Conservation (phyloP, 2,113 vertebrate genomes). For the Hemichromis elongatus region DNA sequence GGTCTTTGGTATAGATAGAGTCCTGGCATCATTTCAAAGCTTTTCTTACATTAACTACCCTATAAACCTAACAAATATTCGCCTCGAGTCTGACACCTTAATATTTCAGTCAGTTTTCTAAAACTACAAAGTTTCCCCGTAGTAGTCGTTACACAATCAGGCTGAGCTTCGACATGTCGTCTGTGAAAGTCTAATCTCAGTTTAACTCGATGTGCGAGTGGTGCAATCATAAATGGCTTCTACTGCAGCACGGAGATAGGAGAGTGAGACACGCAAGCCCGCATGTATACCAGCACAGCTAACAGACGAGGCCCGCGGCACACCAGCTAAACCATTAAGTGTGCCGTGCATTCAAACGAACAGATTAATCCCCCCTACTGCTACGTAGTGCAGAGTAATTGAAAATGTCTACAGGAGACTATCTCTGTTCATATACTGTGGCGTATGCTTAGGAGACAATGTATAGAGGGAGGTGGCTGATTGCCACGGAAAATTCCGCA, state of each 20-base stretch:
- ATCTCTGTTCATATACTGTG: conserved; percentile 49
- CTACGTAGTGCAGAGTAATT: conserved; percentile 62
- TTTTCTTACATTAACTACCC: background rate
- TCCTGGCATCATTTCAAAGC: background rate
- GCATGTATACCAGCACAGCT: conserved; percentile 46
- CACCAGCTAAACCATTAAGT: conserved; percentile 67
- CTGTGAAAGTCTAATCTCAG: conserved; percentile 32
- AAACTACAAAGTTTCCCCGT: background rate
- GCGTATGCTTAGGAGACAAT: conserved; percentile 30
- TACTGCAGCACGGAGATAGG: conserved; percentile 10
- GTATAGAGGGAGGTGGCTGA: conserved; percentile 33
- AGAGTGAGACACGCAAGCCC: conserved; percentile 38
- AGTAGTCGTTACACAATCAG: conserved; percentile 20
- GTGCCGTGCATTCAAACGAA: conserved; percentile 69
- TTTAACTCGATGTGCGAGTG: conserved; percentile 24
- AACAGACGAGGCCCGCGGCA: conserved; percentile 56
- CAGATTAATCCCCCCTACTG: conserved; percentile 64
- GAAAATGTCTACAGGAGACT: conserved; percentile 68
- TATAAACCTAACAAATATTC: background rate
- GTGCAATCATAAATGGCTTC: conserved; percentile 37
- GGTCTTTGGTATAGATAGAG: background rate
- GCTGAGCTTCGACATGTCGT: conserved; percentile 28
- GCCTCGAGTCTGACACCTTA: background rate
- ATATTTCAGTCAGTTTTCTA: background rate
- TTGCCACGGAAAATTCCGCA: conserved; percentile 25